Conservation (phyloP, 2,113 vertebrate species). For the Diphyllodes magnificus region DNA sequence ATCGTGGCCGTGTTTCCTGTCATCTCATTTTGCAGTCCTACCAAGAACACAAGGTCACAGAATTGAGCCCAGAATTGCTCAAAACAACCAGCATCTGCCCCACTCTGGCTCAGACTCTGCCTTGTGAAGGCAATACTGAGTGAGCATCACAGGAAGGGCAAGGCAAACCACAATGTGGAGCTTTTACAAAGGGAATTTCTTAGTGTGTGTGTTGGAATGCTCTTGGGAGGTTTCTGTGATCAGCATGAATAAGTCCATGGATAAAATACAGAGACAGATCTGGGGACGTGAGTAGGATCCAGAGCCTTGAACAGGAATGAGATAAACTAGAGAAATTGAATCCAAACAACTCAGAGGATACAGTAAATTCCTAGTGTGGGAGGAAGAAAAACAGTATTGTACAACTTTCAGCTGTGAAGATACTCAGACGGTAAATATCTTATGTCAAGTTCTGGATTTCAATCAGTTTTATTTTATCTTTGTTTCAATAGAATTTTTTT, state of each 20-base stretch:
- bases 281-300: neutral
- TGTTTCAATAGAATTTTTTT: neutral
- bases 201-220: neutral
- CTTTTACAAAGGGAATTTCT: neutral
- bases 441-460: neutral
- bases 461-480: constrained; percentile 8
- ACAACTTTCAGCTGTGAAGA: constrained; percentile 40
- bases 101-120: neutral
- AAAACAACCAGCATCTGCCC: neutral
- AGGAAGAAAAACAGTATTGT: constrained; percentile 23
- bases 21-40: neutral
- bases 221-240: neutral
- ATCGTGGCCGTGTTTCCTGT: neutral
- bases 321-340: constrained; percentile 30
- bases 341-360: neutral
- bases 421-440: neutral
- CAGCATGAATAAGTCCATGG: neutral
- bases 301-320: neutral
- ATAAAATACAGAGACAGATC: neutral
- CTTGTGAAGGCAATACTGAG: neutral
- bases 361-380: constrained; percentile 26
- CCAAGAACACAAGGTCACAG: neutral
- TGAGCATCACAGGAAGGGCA: neutral
- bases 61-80: neutral
- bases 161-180: neutral